phyloP scores from a whole-genome alignment of 2,113 vertebrate species.

The Chaetodon auriga region DNA sequence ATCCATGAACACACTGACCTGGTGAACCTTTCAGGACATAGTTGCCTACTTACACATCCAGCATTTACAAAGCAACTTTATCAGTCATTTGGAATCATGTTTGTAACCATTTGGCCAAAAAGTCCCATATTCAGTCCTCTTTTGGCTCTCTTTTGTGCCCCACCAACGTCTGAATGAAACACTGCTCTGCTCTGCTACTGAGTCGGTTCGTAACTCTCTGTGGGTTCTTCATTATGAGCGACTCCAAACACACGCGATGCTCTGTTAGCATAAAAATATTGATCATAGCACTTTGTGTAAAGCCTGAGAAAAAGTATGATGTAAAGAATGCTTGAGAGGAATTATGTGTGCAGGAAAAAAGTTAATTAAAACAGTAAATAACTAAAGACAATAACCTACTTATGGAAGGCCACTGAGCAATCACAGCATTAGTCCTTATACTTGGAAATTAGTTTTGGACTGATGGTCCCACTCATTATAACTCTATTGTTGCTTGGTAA shows the following conservation, averaged over 20 bases:
- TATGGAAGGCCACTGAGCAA: constrained; percentile 54
- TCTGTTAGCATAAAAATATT: neutral
- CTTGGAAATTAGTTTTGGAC: constrained; percentile 72
- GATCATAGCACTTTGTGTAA: neutral
- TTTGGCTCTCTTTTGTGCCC: too few species aligned
- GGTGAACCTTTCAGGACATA: too few species aligned
- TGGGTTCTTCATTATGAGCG: neutral
- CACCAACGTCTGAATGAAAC: too few species aligned
- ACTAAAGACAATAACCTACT: constrained; percentile 69
- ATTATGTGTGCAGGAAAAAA: constrained; percentile 9
- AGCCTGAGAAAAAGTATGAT: neutral
- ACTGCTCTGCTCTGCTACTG: too few species aligned
- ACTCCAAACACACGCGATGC: neutral
- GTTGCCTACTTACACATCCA: too few species aligned
- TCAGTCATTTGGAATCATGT: too few species aligned
- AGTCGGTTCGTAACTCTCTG: neutral
- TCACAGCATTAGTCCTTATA: constrained; percentile 59
- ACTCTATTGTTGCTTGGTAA: constrained; percentile 68
- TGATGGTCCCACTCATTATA: constrained; percentile 67
- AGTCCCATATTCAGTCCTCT: too few species aligned
- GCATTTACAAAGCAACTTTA: too few species aligned
- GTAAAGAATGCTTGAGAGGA: constrained; percentile 40
- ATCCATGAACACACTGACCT: too few species aligned
- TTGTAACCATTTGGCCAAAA: too few species aligned
- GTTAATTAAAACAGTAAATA: constrained; percentile 70